phyloP scores from a whole-genome alignment of 2,888 invertebrate species.

The Desoria tigrina region DNA sequence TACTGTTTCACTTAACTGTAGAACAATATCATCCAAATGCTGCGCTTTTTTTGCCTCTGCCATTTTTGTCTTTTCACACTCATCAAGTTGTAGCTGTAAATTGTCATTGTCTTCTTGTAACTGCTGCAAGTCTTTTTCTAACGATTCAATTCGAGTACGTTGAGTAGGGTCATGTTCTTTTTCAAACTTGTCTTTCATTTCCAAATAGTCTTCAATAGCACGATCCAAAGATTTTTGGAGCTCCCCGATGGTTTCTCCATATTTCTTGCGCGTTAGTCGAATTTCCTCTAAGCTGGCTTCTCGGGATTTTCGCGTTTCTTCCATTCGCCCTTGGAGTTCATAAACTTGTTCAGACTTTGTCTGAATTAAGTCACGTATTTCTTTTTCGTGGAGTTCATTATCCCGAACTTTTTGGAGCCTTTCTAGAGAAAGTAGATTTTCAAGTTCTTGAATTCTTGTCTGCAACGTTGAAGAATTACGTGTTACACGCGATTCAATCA shows the following conservation, averaged over 20 bases:
- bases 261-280: constrained; percentile 5
- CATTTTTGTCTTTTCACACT: background rate
- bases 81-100: background rate
- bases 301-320: constrained; percentile 5
- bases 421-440: background rate
- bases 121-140: background rate
- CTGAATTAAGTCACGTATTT: background rate
- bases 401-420: background rate
- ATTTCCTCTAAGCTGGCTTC: constrained; percentile 19
- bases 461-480: constrained; percentile 10
- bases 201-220: background rate
- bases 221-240: background rate
- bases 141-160: background rate
- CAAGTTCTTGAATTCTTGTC: constrained; percentile 11
- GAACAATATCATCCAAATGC: background rate
- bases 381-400: background rate
- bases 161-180: background rate
- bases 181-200: constrained; percentile 4
- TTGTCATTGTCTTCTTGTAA: background rate
- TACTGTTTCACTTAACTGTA: background rate
- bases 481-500: constrained; percentile 11
- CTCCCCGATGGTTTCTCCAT: constrained; percentile 8
- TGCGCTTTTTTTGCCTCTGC: background rate
- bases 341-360: background rate
- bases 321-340: constrained; percentile 5